Evolutionary conservation across 1,140 invertebrate species (phyloP).

Genomic region (Atta texana): DNA sequence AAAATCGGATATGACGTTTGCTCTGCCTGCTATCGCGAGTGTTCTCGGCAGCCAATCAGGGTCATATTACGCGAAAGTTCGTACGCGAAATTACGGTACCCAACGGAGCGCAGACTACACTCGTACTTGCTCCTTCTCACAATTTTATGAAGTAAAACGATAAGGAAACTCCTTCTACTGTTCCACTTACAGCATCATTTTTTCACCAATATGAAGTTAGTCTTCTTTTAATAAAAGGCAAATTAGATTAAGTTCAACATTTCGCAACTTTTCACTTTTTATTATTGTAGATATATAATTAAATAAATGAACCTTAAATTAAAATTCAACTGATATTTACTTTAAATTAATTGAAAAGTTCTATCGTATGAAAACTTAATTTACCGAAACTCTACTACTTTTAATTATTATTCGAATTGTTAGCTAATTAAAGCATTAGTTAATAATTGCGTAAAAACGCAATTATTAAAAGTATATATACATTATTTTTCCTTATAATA

Average conservation of each 20-base stretch:
- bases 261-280: background rate
- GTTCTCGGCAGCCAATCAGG: constrained; percentile 51
- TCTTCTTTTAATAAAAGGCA: background rate
- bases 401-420: background rate
- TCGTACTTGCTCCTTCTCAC: background rate
- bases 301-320: background rate
- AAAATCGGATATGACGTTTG: constrained; percentile 69
- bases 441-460: background rate
- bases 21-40: constrained; percentile 55
- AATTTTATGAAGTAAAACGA: background rate
- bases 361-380: background rate
- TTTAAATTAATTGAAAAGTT: background rate
- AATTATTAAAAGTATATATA: background rate
- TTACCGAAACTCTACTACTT: background rate
- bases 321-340: background rate
- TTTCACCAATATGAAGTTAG: background rate
- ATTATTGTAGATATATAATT: background rate
- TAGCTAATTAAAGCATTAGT: background rate
- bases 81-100: constrained; percentile 23
- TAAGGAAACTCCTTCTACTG: background rate
- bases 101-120: background rate
- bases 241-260: background rate
- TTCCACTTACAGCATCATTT: background rate
- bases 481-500: background rate
- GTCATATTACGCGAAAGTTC: constrained; percentile 54